Base-by-base conservation (phyloP, 2,888 invertebrate genomes). In the Noctua comes region DNA sequence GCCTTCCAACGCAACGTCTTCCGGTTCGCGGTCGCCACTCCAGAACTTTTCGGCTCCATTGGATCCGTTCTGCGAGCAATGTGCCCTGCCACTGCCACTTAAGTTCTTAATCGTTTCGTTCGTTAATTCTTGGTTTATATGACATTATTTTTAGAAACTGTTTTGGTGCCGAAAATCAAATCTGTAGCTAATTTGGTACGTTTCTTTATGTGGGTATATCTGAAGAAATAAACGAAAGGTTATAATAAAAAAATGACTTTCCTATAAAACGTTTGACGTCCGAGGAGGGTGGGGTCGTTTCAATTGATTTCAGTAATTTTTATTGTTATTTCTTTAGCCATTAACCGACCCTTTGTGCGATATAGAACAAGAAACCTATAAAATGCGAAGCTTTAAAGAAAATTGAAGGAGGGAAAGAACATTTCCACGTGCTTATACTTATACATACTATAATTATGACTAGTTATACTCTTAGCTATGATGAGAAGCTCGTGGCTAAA, bases 251-350 rank as follows among this genome's bases (percentile, higher is more conserved):
- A 76, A 54, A 24, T 16, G 5, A 59, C 59, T 70, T 46, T 80
- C 51, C 11, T 21, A 27, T 71, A 40, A 70, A 74, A 78, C 16
- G 54, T 54, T 36, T 64, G 31, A 71, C 27, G 54, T 64, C 68
- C 16, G 27, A 43, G 66, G 11, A 36, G 16, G 36, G 36, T 27
- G 71, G 64, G 36, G 57, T 8, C 43, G 57, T 31, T 72, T n/a
- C 43, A 65, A 83, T 46, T 74, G 68, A 83, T 68, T 83, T 75
- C 71, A 69, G 83, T 83, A 65, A 62, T 79, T 79, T 83, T 79
- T 76, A 83, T 83, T 75, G 79, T 83, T 83, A 75, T 75, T 82
- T 71, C 68, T 40, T 73, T 57, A 36, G 75, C 82, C 59, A 83
- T 75, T 69, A 75, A 69, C 27, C 0, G 51, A 31, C 43, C 68